Base-by-base conservation (phyloP, 2,113 vertebrate species). In the Rhegmatorhina hoffmannsi region DNA sequence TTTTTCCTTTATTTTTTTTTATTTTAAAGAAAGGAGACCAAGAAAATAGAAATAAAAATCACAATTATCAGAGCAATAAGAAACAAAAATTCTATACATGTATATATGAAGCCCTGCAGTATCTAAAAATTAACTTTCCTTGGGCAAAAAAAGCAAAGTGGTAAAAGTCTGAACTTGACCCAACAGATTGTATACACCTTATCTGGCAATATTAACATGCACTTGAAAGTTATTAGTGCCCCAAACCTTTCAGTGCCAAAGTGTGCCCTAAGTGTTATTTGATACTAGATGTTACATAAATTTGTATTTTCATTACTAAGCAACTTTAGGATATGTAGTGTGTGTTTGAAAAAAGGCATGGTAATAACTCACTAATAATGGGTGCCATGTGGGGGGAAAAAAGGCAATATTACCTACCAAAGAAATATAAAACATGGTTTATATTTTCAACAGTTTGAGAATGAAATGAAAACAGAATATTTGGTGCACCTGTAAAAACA, bases 401-500 rank as follows among this genome's bases (percentile, higher is more conserved):
- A 88, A 97, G 97, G 96, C 97, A 95, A 79, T 88, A 97, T 97
- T 97, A 96, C 95, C 97, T 97, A 97, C 97, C 81, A 91, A 95
- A 97, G 97, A 96, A 98, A 97, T 88, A 96, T 97, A 97, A 98
- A 98, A 98, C 96, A 96, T 98, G 98, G 97, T 98, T 98, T 98
- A 97, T 97, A 98, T 98, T 98, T 98, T 98, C 98, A 98, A 97
- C 98, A 97, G 97, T 98, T 97, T 97, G 96, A 97, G 97, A 98
- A 94, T 98, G 97, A 98, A 98, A 98, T 98, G 97, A 98, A 98
- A 98, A 97, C 97, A 94, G 98, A 98, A 98, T 98, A 98, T 98
- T 98, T 98, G 97, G 97, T 97, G 98, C 98, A 98, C 98, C 98
- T 99, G 98, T 98, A 98, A 98, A 99, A 99, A 99, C 98, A 99